Evolutionary conservation across 2,888 invertebrate species (phyloP), one percentile per base, ranked within the genome.

Genomic region (Augiades crinisus): DNA sequence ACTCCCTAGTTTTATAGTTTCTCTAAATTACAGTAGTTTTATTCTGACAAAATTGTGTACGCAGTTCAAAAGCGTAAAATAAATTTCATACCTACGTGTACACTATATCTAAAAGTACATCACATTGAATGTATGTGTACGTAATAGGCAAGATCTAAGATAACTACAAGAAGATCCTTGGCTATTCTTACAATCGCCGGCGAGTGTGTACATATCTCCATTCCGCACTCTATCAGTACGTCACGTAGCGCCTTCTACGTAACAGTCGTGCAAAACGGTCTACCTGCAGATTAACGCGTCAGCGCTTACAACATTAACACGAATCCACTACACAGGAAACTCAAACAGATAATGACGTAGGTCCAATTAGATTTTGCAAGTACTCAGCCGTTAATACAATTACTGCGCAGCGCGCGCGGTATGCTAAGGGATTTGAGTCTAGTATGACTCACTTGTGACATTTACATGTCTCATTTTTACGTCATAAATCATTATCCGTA

Each of bases 311-410:
- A 21, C 12, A 22, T 31, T 12, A 38, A 27, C 13, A 19, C 30
- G 30, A 40, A 22, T 33, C 12, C 16, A 30, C 31, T 31, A 31
- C 38, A 40, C 31, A 47, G 31, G 21, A 47, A 38, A 40, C 38
- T 37, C 33, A 24, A 33, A 33, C 24, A 17, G 31, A 10, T 31
- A 24, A 10, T 41, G 47, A 49, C 24, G 24, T 44, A 7, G 1
- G n/a, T 6, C 14, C 14, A 13, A 33, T 33, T 33, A 10, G 21
- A 33, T 44, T n/a, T 12, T 33, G 33, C 17, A 33, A 2, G 13
- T 16, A 37, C 14, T 14, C 5, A 14, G 12, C 16, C 17, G 27
- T 30, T 16, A n/a, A 27, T 14, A 17, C 8, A 30, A 41, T 30
- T 24, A 16, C 14, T 40, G 24, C 40, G 40, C 24, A 21, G n/a